A percentile compares a stretch with the other conserved stretches of the same genome.
phyloP scores from a whole-genome alignment of 2,888 invertebrate genomes.

The Hecatera dysodea region DNA sequence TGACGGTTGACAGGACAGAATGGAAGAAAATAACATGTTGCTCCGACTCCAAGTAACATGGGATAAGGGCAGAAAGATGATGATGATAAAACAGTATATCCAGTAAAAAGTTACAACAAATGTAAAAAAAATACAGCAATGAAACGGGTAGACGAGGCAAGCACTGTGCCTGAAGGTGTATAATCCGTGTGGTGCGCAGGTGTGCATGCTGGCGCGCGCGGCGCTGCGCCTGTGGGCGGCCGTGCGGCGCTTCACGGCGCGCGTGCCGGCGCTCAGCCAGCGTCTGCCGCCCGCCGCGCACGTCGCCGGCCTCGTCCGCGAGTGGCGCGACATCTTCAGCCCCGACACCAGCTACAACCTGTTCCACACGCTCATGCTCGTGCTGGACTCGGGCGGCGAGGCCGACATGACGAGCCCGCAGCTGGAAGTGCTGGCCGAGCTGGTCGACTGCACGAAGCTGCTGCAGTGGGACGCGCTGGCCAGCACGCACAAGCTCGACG shows the following conservation, averaged over 20 bases:
- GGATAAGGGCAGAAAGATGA: too few species aligned
- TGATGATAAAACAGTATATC: too few species aligned
- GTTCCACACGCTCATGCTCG: constrained; percentile 76
- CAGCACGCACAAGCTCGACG: constrained; percentile 29
- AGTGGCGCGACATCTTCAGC: constrained; percentile 95
- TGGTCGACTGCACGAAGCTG: constrained; percentile 40
- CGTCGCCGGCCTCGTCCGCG: constrained; percentile 88
- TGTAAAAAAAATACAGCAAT: too few species aligned
- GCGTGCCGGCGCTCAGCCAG: constrained; percentile 71
- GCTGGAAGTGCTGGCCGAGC: constrained; percentile 46
- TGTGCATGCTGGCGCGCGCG: constrained; percentile 83
- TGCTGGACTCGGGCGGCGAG: constrained; percentile 63
- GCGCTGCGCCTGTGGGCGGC: constrained; percentile 87
- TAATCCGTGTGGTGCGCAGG: not conserved
- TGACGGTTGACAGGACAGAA: too few species aligned
- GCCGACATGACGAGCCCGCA: constrained; percentile 45
- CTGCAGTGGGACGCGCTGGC: constrained; percentile 47
- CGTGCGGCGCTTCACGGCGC: constrained; percentile 42
- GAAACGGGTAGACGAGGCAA: too few species aligned
- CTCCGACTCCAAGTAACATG: too few species aligned
- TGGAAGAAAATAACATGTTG: too few species aligned
- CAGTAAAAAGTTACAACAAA: too few species aligned
- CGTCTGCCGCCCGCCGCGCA: constrained; percentile 73
- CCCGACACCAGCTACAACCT: constrained; percentile 91
- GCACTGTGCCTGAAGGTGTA: too few species aligned